phyloP scores from a whole-genome alignment of 2,888 invertebrate species.

The Eubasilissa splendida region DNA sequence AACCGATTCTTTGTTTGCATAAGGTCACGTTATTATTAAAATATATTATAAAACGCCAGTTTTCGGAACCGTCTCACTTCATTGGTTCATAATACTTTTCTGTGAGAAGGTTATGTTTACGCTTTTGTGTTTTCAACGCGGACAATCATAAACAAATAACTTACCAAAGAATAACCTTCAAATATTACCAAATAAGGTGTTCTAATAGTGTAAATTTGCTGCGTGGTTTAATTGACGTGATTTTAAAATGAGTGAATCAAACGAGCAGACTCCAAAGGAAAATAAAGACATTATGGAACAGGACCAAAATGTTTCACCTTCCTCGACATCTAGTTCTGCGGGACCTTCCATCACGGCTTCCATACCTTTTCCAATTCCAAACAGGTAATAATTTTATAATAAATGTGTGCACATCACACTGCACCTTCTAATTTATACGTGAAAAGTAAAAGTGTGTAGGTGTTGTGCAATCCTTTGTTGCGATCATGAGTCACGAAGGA shows the following conservation, averaged over 20 bases:
- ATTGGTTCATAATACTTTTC: background rate
- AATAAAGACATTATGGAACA: constrained; percentile 15
- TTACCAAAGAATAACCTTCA: constrained; percentile 35
- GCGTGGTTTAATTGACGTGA: constrained; percentile 4
- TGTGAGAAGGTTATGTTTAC: constrained; percentile 36
- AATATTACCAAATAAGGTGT: constrained; percentile 42
- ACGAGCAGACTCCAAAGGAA: background rate
- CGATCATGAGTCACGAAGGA: constrained; percentile 5
- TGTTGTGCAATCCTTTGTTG: constrained; percentile 22
- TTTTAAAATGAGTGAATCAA: constrained; percentile 44
- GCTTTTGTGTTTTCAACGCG: constrained; percentile 34
- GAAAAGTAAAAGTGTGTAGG: constrained; percentile 5
- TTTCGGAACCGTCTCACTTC: background rate
- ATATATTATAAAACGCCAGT: background rate
- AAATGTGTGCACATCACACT: too few relatives aligned
- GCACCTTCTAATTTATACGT: constrained; percentile 21
- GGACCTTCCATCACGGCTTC: constrained; percentile 52
- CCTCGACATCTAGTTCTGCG: constrained; percentile 16
- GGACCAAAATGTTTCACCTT: constrained; percentile 2
- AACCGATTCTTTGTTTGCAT: background rate
- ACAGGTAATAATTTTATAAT: constrained; percentile 43
- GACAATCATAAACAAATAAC: constrained; percentile 41
- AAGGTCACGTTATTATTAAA: too few relatives aligned
- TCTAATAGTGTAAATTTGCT: constrained; percentile 2
- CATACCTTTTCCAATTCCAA: constrained; percentile 50